Evolutionary conservation across 1,140 invertebrate species (phyloP), one percentile per base, ranked within the genome.

Genomic region (Hirudo medicinalis): DNA sequence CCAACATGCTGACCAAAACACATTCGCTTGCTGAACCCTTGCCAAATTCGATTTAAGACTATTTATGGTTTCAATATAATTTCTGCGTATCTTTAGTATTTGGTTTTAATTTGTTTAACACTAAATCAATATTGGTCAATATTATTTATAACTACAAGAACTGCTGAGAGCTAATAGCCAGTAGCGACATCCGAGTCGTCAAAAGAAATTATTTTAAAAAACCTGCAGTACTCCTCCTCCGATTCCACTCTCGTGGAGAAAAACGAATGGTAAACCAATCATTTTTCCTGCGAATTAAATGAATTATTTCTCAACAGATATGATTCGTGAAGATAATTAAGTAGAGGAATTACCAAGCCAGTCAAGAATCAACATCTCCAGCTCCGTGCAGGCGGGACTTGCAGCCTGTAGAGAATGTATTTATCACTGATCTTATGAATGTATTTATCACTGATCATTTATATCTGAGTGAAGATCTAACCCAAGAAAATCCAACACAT

Each of bases 401-500:
- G 95, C 91, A 4, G 92, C 93, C 90, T 91, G 80, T 22, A 73
- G 66, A 54, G 53, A 70, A 74, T 15, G 40, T 68, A 75, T 79
- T 63, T n/a, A 57, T 63, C 57, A 63, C 11, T 11, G 22, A 63
- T 8, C 17, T 25, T 25, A 63, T 13, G 81, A 70, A 74, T 15
- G 40, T 68, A 75, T 79, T 63, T n/a, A 57, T 63, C 57, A 63
- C 11, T 11, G 22, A 63, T 8, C 84, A 79, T 91, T 88, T 29
- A 5, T 13, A 36, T 17, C 25, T 29, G 2, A 22, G n/a, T 32
- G 29, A 57, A 22, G 13, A 0, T 73, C 78, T 86, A 86, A 92
- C 91, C 96, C 96, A 99, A 29, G 95, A 97, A 83, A 99, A 99
- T 76, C 96, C 96, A 75, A 98, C 92, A 80, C 92, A 95, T 2